These are phyloP conservation scores for Parotia lawesii DNA, from an alignment of 2,113 vertebrate genomes.

Conservation along the genomic window DNA sequence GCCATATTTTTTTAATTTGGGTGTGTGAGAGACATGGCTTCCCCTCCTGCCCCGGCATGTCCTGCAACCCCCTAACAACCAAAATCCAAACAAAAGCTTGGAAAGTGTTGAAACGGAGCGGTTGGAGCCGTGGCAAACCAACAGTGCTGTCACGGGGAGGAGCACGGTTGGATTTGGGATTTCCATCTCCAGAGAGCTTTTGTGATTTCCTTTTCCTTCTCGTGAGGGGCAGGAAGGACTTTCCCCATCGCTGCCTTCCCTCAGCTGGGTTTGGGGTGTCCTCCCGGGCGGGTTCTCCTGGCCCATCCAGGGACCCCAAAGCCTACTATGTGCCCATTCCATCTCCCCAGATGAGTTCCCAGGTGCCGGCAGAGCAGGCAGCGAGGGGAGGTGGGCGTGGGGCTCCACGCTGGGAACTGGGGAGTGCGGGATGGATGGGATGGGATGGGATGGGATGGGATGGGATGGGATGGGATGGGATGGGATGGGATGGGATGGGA, in stretches of 20 bases:
- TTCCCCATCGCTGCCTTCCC: neutral
- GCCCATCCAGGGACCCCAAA: neutral
- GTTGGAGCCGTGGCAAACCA: neutral
- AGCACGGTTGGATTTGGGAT: neutral
- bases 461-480: too few species aligned
- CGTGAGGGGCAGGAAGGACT: rapidly evolving
- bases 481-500: neutral
- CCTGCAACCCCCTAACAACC: neutral
- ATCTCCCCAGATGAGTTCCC: rapidly evolving
- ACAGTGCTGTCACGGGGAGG: rapidly evolving
- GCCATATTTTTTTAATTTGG: neutral
- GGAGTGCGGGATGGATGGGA: too few species aligned
- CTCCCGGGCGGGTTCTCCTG: rapidly evolving
- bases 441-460: too few species aligned
- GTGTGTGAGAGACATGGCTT: neutral
- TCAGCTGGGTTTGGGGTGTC: neutral
- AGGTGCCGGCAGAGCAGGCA: neutral
- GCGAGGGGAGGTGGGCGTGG: neutral
- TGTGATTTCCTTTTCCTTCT: neutral
- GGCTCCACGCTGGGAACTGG: too few species aligned
- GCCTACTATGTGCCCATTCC: neutral
- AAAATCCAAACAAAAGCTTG: neutral
- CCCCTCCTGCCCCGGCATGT: neutral
- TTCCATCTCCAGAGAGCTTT: neutral
- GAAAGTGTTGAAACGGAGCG: neutral